Conservation (phyloP, 1,140 invertebrate species). For the Aricia agestis region DNA sequence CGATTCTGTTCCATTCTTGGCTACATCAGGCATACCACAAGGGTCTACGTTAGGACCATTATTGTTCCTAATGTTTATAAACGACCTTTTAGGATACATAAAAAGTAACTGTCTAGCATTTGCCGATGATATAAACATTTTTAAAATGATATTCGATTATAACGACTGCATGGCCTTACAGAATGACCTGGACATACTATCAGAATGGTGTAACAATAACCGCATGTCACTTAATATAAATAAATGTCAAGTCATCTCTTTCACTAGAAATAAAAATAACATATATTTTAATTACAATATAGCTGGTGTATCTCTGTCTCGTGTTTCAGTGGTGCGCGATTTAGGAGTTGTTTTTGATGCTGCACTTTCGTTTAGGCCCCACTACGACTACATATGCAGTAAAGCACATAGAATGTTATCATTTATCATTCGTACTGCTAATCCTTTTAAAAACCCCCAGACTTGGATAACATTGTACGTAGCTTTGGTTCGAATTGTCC, state of each 20-base stretch:
- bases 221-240: conserved; percentile 16
- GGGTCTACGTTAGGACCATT: background rate
- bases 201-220: conserved; percentile 14
- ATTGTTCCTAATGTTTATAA: conserved; percentile 12
- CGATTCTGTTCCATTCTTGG: background rate
- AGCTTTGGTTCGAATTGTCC: background rate
- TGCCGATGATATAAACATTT: conserved; percentile 21
- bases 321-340: conserved; percentile 19
- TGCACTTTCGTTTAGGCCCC: background rate
- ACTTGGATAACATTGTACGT: background rate
- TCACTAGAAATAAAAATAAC: background rate
- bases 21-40: background rate
- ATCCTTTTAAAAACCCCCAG: background rate
- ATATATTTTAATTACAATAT: conserved; percentile 5
- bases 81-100: background rate
- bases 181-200: conserved; percentile 14
- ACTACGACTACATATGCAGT: background rate
- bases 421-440: background rate
- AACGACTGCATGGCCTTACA: conserved; percentile 16
- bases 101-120: conserved; percentile 16
- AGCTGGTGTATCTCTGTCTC: background rate
- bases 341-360: conserved; percentile 3
- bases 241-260: conserved; percentile 25
- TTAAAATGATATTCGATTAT: background rate
- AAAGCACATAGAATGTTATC: background rate